Percentiles rank a stretch among this genome's conserved stretches.
Evolutionary conservation across 2,797 vertebrate genomes (phyloP).

Genomic region (Tolypeutes matacus): DNA sequence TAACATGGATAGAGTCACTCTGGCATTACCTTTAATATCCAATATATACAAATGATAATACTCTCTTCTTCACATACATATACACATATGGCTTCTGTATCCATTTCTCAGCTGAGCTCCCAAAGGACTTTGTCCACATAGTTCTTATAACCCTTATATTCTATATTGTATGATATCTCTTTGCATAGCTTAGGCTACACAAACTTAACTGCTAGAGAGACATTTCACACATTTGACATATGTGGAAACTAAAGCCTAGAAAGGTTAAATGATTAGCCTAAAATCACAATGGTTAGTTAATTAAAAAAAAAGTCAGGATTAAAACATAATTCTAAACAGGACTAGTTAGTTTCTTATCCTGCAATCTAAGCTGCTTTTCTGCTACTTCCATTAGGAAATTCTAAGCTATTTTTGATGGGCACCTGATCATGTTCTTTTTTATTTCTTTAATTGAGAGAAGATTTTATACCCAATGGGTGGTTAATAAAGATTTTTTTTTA

Average conservation of each 20-base stretch:
- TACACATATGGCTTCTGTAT: no score
- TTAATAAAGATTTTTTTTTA: no score
- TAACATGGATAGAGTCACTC: not conserved
- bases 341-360: no score
- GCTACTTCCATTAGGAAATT: no score
- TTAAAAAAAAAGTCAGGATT: not conserved
- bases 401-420: no score
- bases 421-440: no score
- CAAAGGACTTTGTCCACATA: not conserved
- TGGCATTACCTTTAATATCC: not conserved
- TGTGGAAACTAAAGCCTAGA: not conserved
- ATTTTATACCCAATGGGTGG: no score
- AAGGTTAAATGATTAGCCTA: not conserved
- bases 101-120: not conserved
- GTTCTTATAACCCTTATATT: not conserved
- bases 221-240: not conserved
- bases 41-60: not conserved
- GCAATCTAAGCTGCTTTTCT: no score
- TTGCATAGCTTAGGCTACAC: not conserved
- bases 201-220: not conserved
- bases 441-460: no score
- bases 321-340: no score
- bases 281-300: not conserved
- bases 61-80: not conserved
- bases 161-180: not conserved